Conservation (phyloP, 2,113 vertebrate genomes). For the Percina caprodes region DNA sequence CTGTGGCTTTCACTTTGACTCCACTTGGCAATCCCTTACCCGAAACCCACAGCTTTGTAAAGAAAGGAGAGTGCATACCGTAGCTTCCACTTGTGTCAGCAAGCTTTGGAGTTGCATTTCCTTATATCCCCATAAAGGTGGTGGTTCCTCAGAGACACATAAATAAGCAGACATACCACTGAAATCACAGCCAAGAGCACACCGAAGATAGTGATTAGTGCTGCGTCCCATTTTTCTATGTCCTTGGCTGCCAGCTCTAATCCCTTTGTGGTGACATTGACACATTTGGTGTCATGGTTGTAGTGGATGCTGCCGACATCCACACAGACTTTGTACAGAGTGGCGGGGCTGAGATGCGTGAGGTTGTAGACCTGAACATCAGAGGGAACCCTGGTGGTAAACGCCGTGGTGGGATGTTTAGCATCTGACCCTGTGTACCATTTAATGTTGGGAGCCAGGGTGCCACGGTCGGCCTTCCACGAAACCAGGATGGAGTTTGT, state of each 20-base stretch:
- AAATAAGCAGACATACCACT: constrained; percentile 87
- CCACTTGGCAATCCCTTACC: constrained; percentile 88
- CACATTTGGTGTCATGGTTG: constrained; percentile 89
- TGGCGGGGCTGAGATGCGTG: constrained; percentile 92
- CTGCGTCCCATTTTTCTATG: constrained; percentile 81
- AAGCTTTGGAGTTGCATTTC: constrained; percentile 86
- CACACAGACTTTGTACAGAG: constrained; percentile 94
- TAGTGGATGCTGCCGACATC: constrained; percentile 90
- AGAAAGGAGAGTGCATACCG: constrained; percentile 87
- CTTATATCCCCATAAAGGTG: constrained; percentile 81
- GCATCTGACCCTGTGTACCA: constrained; percentile 89
- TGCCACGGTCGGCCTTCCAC: constrained; percentile 91
- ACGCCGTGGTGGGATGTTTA: constrained; percentile 84
- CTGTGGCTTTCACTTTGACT: constrained; percentile 94
- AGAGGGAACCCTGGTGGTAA: constrained; percentile 91
- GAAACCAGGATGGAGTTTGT: constrained; percentile 91
- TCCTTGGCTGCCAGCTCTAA: constrained; percentile 77
- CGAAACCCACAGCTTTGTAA: constrained; percentile 91
- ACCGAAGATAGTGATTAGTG: constrained; percentile 87
- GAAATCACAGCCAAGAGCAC: constrained; percentile 88
- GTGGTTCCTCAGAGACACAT: constrained; percentile 86
- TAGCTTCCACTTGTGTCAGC: constrained; percentile 81
- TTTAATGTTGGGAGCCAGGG: constrained; percentile 91
- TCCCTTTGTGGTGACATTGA: constrained; percentile 93
- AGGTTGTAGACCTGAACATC: constrained; percentile 93